These are phyloP conservation scores for Amblyjoppa proteus DNA, from an alignment of 2,888 invertebrate genomes.

Conservation along the genomic window DNA sequence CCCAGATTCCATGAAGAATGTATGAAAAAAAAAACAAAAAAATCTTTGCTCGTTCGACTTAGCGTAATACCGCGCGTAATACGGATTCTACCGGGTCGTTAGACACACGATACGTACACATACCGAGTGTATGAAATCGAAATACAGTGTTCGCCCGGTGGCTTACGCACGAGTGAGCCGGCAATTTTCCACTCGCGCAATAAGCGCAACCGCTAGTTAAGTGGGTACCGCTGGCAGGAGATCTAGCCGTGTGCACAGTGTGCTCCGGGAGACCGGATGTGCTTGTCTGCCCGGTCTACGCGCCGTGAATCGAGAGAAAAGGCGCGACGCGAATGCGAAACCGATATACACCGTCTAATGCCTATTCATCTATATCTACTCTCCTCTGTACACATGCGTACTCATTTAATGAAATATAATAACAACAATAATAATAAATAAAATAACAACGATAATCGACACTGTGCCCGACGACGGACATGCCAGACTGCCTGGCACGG, in stretches of 20 bases:
- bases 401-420: constrained; percentile 33
- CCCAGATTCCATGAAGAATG: background rate
- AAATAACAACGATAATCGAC: constrained; percentile 54
- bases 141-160: background rate
- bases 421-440: background rate
- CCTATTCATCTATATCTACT: constrained; percentile 34
- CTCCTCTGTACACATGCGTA: constrained; percentile 18
- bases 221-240: constrained; percentile 4
- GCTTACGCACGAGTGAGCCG: constrained; percentile 29
- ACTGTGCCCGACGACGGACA: constrained; percentile 42
- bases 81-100: background rate
- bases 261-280: constrained; percentile 55
- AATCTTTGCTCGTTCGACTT: background rate
- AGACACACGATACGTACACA: constrained; percentile 4
- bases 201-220: constrained; percentile 54
- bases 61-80: constrained; percentile 36
- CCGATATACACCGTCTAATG: constrained; percentile 28
- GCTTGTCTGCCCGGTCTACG: constrained; percentile 41
- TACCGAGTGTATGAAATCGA: background rate
- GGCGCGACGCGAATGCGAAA: constrained; percentile 60
- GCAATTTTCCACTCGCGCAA: constrained; percentile 50
- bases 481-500: constrained; percentile 79
- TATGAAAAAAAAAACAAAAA: background rate
- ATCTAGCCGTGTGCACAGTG: constrained; percentile 2
- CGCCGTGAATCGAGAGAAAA: constrained; percentile 58